Conservation (phyloP, 2,113 vertebrate genomes). For the Sebastes schlegelii region DNA sequence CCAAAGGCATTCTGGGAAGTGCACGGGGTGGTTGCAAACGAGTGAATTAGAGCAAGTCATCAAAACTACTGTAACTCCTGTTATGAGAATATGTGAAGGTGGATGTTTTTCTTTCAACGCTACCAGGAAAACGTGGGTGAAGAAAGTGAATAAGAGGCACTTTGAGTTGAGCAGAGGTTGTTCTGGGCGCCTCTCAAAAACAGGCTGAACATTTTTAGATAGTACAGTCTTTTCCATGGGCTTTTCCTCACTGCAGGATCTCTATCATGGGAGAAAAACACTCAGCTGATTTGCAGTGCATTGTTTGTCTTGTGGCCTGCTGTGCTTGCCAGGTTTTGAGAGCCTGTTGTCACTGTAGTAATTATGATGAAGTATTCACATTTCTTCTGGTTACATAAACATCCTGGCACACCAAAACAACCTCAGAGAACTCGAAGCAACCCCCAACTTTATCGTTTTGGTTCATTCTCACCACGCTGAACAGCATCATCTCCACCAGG, state of each 20-base stretch:
- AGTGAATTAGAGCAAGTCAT: conserved; percentile 25
- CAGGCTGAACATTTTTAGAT: background rate
- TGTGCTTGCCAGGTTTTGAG: conserved; percentile 51
- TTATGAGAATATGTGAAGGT: background rate
- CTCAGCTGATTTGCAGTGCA: conserved; percentile 11
- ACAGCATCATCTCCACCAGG: no score
- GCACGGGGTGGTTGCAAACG: background rate
- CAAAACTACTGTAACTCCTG: background rate
- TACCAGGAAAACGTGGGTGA: conserved; percentile 25
- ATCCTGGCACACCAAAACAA: background rate
- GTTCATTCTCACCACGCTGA: no score
- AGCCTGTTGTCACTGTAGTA: conserved; percentile 41
- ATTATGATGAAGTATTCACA: conserved; percentile 47
- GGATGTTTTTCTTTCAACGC: background rate
- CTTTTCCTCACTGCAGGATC: background rate
- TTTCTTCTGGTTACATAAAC: conserved; percentile 41
- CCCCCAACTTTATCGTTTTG: no score
- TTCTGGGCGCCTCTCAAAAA: background rate
- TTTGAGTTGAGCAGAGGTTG: conserved; percentile 8
- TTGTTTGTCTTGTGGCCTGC: conserved; percentile 37
- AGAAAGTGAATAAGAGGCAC: background rate
- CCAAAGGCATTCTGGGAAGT: background rate
- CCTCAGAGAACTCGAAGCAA: background rate
- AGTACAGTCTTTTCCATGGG: background rate
- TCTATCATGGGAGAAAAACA: background rate